Evolutionary conservation across 2,888 invertebrate species (phyloP).

Genomic region (Enchytraeus crypticus): DNA sequence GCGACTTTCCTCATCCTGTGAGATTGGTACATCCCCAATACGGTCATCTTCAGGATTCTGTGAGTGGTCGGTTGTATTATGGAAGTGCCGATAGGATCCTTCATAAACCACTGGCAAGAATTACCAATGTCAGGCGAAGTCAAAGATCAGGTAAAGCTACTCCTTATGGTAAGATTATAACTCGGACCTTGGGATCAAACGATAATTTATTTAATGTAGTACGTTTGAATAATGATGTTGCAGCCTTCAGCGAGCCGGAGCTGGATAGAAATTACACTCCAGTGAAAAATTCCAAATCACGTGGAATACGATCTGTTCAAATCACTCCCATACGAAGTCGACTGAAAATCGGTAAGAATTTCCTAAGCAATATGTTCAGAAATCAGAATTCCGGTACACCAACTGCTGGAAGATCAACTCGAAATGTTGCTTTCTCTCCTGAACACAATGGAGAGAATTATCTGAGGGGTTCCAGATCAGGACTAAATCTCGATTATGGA

Average conservation of each 20-base stretch:
- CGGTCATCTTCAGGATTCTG: neutral
- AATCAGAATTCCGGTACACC: too few relatives aligned
- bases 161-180: too few relatives aligned
- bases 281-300: too few relatives aligned
- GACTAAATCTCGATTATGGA: too few relatives aligned
- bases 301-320: neutral
- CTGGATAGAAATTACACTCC: neutral
- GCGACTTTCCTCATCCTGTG: neutral
- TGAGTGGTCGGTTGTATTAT: neutral
- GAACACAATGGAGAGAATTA: too few relatives aligned
- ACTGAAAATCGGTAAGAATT: neutral
- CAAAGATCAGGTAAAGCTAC: neutral
- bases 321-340: neutral
- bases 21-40: neutral
- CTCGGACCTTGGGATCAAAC: too few relatives aligned
- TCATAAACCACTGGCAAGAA: neutral
- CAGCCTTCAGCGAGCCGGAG: neutral
- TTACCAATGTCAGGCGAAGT: neutral
- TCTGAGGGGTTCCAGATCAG: too few relatives aligned
- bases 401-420: neutral
- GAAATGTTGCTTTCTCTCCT: too few relatives aligned
- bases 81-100: neutral
- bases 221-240: neutral
- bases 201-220: too few relatives aligned
- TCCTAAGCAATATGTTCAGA: too few relatives aligned